These are phyloP conservation scores for Peromyscus leucopus DNA, from an alignment of 2,113 vertebrate genomes.

Conservation along the genomic window DNA sequence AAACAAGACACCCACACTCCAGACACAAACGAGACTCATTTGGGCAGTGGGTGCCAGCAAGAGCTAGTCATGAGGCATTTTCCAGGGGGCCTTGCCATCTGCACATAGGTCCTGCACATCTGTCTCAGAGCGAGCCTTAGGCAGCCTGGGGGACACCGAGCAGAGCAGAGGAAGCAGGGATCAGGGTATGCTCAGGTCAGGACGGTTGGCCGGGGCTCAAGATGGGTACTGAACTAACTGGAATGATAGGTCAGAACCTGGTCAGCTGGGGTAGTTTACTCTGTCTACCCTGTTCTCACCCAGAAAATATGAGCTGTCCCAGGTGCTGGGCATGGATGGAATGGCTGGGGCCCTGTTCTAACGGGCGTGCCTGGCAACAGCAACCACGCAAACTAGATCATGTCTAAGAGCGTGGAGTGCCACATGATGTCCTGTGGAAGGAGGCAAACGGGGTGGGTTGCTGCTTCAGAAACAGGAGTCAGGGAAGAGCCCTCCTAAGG, in stretches of 20 bases:
- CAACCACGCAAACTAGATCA: not conserved
- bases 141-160: not conserved
- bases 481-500: not conserved
- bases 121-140: not conserved
- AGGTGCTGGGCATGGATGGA: not conserved
- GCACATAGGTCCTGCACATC: not conserved
- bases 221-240: not conserved
- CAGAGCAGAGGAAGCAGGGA: not conserved
- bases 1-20: not conserved
- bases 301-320: not conserved
- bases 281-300: not conserved
- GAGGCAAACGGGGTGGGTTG: accelerated
- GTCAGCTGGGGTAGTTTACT: not conserved
- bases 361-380: not conserved
- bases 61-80: not conserved
- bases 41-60: not conserved
- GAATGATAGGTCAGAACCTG: not conserved
- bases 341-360: not conserved
- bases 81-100: not conserved
- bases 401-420: not conserved
- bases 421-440: accelerated
- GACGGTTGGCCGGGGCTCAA: not conserved
- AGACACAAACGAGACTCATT: not conserved
- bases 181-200: not conserved
- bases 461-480: not conserved